A percentile compares a stretch with the other conserved stretches of the same genome.
Conservation (phyloP, 1,140 invertebrate species). For the Saccostrea cuccullata region DNA sequence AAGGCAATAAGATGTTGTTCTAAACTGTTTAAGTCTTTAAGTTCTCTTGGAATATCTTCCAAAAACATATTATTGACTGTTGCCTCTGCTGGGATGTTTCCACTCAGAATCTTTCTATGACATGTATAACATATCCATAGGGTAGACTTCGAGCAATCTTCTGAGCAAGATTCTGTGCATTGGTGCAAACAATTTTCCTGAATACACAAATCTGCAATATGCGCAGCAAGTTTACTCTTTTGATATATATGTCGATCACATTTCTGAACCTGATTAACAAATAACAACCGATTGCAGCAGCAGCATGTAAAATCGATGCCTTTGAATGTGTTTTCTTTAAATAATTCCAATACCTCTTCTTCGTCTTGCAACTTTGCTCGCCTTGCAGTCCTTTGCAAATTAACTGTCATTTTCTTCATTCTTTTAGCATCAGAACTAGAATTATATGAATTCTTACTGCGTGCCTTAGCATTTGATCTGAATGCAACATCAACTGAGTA, state of each 20-base stretch:
- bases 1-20: constrained; percentile 42
- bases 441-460: not conserved
- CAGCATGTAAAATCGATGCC: not conserved
- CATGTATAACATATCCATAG: constrained; percentile 34
- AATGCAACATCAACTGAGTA: not conserved
- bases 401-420: not conserved
- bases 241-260: constrained; percentile 18
- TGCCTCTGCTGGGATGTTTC: constrained; percentile 21
- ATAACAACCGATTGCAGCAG: constrained; percentile 6
- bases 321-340: no score
- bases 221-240: not conserved
- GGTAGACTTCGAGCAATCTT: not conserved
- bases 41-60: not conserved
- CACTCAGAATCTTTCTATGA: constrained; percentile 9
- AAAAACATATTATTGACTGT: not conserved
- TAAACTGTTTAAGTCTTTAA: constrained; percentile 22
- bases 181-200: not conserved
- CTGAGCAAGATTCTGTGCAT: not conserved
- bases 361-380: not conserved
- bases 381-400: not conserved
- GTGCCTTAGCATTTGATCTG: not conserved
- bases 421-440: not conserved
- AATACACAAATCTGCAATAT: not conserved
- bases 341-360: not conserved
- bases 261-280: not conserved